Percentiles rank a stretch among this genome's conserved stretches.
Evolutionary conservation across 2,797 vertebrate genomes (phyloP).

Genomic region (Melanotaenia nigrans): DNA sequence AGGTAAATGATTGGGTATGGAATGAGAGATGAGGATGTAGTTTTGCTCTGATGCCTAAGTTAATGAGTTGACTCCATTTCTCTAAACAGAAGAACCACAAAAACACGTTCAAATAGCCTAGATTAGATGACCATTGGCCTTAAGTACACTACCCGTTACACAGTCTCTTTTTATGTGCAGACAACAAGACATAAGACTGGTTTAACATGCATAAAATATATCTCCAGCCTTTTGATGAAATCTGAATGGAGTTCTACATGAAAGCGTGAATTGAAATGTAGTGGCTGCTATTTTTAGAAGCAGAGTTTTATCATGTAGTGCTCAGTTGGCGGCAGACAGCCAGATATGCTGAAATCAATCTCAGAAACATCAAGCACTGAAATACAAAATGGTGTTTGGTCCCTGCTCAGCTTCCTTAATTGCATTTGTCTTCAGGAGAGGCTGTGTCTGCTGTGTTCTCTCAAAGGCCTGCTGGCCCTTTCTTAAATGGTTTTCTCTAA

Average conservation of each 20-base stretch:
- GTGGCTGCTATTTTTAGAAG: constrained; percentile 18
- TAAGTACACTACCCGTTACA: neutral
- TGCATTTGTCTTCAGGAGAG: neutral
- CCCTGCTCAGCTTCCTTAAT: constrained; percentile 2
- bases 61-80: no score
- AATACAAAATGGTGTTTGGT: constrained; percentile 7
- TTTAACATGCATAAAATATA: constrained; percentile 20
- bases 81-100: no score
- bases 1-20: no score
- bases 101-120: neutral
- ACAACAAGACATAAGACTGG: constrained; percentile 3
- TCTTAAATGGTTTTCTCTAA: neutral
- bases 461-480: constrained; percentile 1
- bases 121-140: constrained; percentile 11
- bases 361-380: constrained; percentile 18
- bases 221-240: constrained; percentile 35
- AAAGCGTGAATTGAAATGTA: constrained; percentile 13
- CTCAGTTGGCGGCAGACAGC: constrained; percentile 1
- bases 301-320: constrained; percentile 4
- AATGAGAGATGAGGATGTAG: no score
- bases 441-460: neutral
- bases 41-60: no score
- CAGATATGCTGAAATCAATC: constrained; percentile 26
- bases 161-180: constrained; percentile 6
- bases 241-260: constrained; percentile 1